Evolutionary conservation across 2,888 invertebrate species (phyloP).

Genomic region (Agonopterix heracliana): DNA sequence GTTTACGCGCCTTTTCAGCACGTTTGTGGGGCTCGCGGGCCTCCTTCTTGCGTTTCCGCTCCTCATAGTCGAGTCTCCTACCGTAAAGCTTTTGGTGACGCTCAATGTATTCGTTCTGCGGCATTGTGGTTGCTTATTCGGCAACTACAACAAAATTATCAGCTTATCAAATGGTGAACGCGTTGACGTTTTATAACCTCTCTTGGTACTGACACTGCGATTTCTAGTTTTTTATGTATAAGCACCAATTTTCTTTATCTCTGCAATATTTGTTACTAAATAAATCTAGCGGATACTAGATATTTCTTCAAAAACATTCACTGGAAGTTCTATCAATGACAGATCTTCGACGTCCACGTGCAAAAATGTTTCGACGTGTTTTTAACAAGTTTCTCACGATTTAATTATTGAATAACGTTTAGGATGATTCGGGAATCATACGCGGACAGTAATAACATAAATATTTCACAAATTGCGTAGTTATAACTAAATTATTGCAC

Average conservation of each 20-base stretch:
- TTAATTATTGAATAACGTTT: slow-evolving; percentile 1
- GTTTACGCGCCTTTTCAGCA: slow-evolving; percentile 91
- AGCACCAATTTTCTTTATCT: background rate
- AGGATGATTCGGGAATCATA: slow-evolving; percentile 17
- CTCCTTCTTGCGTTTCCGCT: slow-evolving; percentile 95
- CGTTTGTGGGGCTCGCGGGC: slow-evolving; percentile 95
- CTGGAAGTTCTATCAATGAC: background rate
- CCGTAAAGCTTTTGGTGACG: slow-evolving; percentile 97
- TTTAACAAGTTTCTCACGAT: slow-evolving; percentile 12
- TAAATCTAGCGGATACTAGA: slow-evolving; percentile 1
- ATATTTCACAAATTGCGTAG: slow-evolving; percentile 18
- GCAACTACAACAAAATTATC: slow-evolving; percentile 72
- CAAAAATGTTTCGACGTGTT: background rate
- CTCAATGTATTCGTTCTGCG: slow-evolving; percentile 99
- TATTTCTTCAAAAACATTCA: slow-evolving; percentile 8
- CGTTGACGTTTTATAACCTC: slow-evolving; percentile 30
- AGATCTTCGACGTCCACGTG: slow-evolving; percentile 16
- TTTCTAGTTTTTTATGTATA: background rate
- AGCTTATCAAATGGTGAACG: slow-evolving; percentile 32
- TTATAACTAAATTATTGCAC: slow-evolving; percentile 32
- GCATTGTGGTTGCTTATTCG: slow-evolving; percentile 83
- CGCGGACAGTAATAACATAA: slow-evolving; percentile 13
- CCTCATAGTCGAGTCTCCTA: slow-evolving; percentile 97
- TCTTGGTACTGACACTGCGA: slow-evolving; percentile 4
- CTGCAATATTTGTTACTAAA: background rate